phyloP scores from a whole-genome alignment of 2,797 vertebrate species.

The Lagodon rhomboides region DNA sequence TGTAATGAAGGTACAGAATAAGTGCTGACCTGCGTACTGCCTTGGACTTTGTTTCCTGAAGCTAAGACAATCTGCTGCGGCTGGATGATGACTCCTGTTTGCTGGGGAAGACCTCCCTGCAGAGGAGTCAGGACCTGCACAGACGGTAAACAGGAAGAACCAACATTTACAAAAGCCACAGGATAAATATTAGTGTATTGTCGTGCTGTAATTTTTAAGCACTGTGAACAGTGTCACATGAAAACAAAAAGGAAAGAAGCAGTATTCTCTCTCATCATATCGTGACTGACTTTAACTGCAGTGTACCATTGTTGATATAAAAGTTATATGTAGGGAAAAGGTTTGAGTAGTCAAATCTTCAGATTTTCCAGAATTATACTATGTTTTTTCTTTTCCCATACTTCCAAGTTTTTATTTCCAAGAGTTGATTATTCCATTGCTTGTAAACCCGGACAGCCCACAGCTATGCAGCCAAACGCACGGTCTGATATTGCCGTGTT shows the following conservation, averaged over 20 bases:
- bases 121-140: conserved; percentile 93
- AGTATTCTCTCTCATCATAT: neutral
- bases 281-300: neutral
- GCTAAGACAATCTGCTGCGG: conserved; percentile 98
- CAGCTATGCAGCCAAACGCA: conserved; percentile 2
- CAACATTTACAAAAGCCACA: neutral
- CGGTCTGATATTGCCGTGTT: too few species aligned
- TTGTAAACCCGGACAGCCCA: conserved; percentile 2
- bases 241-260: neutral
- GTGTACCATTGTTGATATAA: neutral
- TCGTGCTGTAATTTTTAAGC: neutral
- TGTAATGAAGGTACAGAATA: neutral
- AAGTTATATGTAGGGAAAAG: neutral
- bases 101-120: conserved; percentile 94
- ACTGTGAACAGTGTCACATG: neutral
- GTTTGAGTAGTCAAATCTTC: neutral
- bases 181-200: neutral
- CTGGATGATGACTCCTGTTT: conserved; percentile 98
- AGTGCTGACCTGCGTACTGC: conserved; percentile 88
- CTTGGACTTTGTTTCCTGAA: conserved; percentile 91
- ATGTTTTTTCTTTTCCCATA: conserved; percentile 13
- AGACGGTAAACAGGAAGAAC: neutral
- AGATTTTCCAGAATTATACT: conserved; percentile 5
- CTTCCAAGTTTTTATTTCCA: neutral
- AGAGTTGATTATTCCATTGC: conserved; percentile 13